These are phyloP conservation scores for Cylas formicarius DNA, from an alignment of 1,140 invertebrate genomes.

Conservation along the genomic window DNA sequence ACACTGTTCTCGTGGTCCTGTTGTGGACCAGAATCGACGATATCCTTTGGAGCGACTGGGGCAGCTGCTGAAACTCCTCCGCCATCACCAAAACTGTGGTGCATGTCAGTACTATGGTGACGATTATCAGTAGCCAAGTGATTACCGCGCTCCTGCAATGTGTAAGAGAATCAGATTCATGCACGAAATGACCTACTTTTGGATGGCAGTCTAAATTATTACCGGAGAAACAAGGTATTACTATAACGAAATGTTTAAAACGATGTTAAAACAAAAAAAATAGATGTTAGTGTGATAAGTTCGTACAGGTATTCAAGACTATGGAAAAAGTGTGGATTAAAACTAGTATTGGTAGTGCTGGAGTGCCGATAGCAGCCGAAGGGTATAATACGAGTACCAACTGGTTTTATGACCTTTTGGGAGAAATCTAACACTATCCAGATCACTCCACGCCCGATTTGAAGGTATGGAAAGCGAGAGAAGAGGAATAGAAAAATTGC, in stretches of 20 bases:
- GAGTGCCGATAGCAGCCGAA: too few species aligned
- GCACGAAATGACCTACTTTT: too few species aligned
- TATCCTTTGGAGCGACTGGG: constrained; percentile 56
- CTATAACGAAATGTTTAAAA: constrained; percentile 8
- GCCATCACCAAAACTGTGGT: constrained; percentile 76
- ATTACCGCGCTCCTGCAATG: constrained; percentile 20
- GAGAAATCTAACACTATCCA: too few species aligned
- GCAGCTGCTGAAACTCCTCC: constrained; percentile 68
- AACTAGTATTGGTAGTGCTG: too few species aligned
- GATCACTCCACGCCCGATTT: too few species aligned
- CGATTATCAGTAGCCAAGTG: constrained; percentile 45
- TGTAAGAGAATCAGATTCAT: constrained; percentile 5
- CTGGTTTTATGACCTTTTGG: too few species aligned
- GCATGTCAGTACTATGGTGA: constrained; percentile 58
- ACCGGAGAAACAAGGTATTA: constrained; percentile 6
- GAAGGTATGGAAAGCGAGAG: too few species aligned
- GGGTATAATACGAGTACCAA: too few species aligned
- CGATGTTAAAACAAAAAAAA: background rate
- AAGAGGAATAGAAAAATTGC: too few species aligned
- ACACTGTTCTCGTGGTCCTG: constrained; percentile 60
- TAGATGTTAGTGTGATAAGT: constrained; percentile 4
- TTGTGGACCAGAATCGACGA: constrained; percentile 67
- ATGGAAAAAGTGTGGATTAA: too few species aligned
- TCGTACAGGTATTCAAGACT: too few species aligned
- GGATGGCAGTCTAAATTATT: too few species aligned